Base-by-base conservation (phyloP, 2,113 vertebrate species). In the Ascaphus truei region DNA sequence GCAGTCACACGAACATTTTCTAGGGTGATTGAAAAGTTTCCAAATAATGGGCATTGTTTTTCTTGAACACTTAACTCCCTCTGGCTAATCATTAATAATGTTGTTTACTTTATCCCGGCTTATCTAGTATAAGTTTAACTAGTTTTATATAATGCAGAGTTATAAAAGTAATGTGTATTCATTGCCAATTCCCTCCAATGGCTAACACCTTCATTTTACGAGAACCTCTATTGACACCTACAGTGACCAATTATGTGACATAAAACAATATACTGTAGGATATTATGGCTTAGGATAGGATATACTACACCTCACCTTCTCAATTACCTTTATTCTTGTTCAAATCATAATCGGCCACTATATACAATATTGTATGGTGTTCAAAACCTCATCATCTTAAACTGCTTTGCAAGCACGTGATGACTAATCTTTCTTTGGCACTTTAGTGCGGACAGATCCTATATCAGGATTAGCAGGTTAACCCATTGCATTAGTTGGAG, bases 31-130 rank as follows among this genome's bases (percentile, higher is more conserved):
- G 76, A 69, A 66, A 77, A 41, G 71, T 76, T 77, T 73, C 65
- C 69, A 20, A 77, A 72, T 73, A 75, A 76, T 76, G 78, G 65
- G 72, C 20, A 74, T 73, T 76, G 77, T 79, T 79, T 65, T 71
- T 41, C 27, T 64, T 43, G 73, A 73, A 71, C 68, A 67, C 34
- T 15, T 68, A 75, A 76, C 72, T 80, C 67, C 65, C 34, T 57
- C 58, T 75, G 43, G 74, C 74, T 82, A 85, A 85, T 83, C 59
- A 85, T 85, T 85, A 61, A 78, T 62, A 52, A 53, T 0, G 0
- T 9, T 76, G 72, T 77, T 83, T 83, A 65, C 69, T 82, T 77
- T 76, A 65, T 76, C 75, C 65, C 37, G 61, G 10, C 78, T 62
- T 77, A 61, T 79, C 73, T 71, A 68, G 52, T 48, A 75, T 45